A percentile compares a stretch with the other conserved stretches of the same genome.
These are phyloP conservation scores for Lagorchestes hirsutus DNA, from an alignment of 2,797 vertebrate species.

Conservation along the genomic window DNA sequence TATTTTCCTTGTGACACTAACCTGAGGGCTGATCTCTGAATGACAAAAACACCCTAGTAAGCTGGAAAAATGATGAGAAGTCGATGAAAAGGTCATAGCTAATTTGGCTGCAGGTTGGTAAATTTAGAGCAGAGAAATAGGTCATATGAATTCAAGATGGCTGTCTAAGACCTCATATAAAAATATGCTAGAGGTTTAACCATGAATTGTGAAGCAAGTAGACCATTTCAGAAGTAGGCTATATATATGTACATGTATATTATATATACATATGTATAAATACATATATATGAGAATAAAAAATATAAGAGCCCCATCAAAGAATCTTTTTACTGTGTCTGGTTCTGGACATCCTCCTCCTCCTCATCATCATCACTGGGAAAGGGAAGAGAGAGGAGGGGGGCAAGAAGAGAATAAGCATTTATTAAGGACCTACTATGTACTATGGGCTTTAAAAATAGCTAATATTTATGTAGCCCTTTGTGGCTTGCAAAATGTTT, in stretches of 20 bases:
- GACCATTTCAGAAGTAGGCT: constrained; percentile 1
- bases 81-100: not conserved
- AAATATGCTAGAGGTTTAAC: not conserved
- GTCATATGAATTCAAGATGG: not conserved
- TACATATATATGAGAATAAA: not conserved
- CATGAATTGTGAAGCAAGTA: not conserved
- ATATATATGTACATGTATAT: not conserved
- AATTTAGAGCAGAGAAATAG: not conserved
- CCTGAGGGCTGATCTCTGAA: not conserved
- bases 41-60: not conserved
- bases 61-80: not conserved
- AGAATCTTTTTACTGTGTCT: constrained; percentile 4
- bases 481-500: not conserved
- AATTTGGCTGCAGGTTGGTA: not conserved
- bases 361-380: constrained; percentile 31
- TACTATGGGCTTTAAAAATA: not conserved
- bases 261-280: too few species aligned
- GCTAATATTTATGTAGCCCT: not conserved
- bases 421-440: not conserved
- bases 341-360: constrained; percentile 9
- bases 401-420: not conserved
- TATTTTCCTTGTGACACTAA: not conserved
- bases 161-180: not conserved
- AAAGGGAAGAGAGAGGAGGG: constrained; percentile 19
- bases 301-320: constrained; percentile 12